Evolutionary conservation across 2,888 invertebrate species (phyloP).

Genomic region (Nemotelus pantherinus): DNA sequence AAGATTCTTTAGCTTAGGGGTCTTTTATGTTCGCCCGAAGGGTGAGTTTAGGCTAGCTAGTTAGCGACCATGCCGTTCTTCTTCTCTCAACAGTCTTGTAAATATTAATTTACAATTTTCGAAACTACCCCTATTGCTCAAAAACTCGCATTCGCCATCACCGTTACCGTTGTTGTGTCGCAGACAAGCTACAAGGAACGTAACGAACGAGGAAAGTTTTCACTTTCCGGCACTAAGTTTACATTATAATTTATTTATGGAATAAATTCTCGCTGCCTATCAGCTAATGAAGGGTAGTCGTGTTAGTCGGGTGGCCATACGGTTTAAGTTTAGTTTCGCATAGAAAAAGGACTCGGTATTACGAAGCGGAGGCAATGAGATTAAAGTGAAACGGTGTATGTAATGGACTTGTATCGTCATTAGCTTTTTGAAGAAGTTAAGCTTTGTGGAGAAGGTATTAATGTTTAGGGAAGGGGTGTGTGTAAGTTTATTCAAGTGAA

Average conservation of each 20-base stretch:
- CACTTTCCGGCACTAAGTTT: conserved; percentile 36
- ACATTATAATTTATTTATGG: conserved; percentile 47
- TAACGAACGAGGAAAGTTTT: conserved; percentile 11
- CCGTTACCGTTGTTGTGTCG: too few species aligned
- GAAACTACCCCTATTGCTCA: conserved; percentile 46
- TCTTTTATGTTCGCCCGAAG: not conserved
- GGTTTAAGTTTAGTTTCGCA: too few species aligned
- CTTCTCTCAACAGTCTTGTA: conserved; percentile 42
- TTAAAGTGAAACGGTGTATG: conserved; percentile 17
- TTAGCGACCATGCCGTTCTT: not conserved
- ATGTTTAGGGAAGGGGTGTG: too few species aligned
- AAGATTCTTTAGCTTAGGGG: not conserved
- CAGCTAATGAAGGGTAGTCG: conserved; percentile 25
- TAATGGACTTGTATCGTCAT: conserved; percentile 27
- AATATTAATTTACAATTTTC: conserved; percentile 51
- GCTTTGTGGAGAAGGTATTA: too few species aligned
- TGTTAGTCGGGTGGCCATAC: not conserved
- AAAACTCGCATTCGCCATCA: not conserved
- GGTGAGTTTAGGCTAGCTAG: not conserved
- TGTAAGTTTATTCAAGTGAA: too few species aligned
- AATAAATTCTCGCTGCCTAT: conserved; percentile 40
- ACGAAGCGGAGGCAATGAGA: conserved; percentile 8
- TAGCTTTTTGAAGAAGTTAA: conserved; percentile 5
- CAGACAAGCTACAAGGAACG: too few species aligned
- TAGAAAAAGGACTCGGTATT: not conserved